Evolutionary conservation across 2,113 vertebrate genomes (phyloP).

Genomic region (Madoqua kirkii): DNA sequence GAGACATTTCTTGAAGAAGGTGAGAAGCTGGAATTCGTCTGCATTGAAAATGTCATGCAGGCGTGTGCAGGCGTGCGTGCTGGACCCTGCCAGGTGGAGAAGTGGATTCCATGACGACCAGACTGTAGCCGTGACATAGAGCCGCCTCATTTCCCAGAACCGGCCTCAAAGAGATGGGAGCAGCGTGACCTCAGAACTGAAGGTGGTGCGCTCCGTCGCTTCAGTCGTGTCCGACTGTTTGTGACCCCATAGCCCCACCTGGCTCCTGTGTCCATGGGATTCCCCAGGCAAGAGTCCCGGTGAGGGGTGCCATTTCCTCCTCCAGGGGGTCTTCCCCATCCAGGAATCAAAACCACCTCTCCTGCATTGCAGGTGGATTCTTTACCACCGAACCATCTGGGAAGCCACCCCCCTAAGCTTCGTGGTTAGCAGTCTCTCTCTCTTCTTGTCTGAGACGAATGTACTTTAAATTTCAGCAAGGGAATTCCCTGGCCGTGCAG

Average conservation of each 20-base stretch:
- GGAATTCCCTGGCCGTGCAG: neutral
- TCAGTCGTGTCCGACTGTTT: neutral
- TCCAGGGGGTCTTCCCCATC: neutral
- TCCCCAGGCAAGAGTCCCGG: neutral
- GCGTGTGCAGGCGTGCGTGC: neutral
- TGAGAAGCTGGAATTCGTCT: fast-evolving
- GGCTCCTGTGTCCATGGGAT: neutral
- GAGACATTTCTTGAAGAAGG: neutral
- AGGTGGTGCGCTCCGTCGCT: fast-evolving
- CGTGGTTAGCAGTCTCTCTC: neutral
- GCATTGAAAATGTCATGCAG: neutral
- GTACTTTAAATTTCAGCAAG: neutral
- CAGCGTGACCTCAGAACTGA: fast-evolving
- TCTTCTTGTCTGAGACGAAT: neutral
- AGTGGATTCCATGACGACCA: neutral
- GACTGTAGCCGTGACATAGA: neutral
- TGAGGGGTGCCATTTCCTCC: neutral
- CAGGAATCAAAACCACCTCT: neutral
- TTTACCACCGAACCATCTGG: neutral
- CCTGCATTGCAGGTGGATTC: neutral
- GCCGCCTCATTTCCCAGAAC: neutral
- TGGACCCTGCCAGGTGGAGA: neutral
- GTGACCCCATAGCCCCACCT: fast-evolving
- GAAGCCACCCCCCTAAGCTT: neutral
- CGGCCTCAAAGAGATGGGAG: neutral